Evolutionary conservation across 1,140 invertebrate genomes (phyloP), one percentile per base, ranked within the genome.

Genomic region (Philotrypesis tridentata): DNA sequence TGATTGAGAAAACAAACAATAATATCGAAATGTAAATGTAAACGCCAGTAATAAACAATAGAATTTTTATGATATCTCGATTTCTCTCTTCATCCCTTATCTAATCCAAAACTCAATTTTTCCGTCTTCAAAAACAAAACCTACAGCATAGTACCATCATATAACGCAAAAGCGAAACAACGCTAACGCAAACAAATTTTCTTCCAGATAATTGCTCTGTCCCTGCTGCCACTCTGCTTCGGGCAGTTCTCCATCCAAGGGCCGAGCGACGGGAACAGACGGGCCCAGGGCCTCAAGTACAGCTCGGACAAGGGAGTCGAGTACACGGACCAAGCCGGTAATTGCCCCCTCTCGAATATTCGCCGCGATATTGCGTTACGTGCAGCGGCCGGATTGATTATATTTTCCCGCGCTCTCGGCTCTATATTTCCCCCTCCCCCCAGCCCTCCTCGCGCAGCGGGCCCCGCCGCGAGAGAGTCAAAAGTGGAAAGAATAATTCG

Each of bases 161-260:
- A n/a, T n/a, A n/a, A n/a, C n/a, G n/a, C n/a, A n/a, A n/a, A n/a
- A n/a, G n/a, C n/a, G n/a, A n/a, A n/a, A n/a, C n/a, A n/a, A n/a
- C 6, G 0, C 48, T 55, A 55, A 55, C 17, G 1, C 37, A 29
- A 71, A 31, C 29, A 70, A 23, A 65, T 83, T 83, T 84, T 60
- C 84, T 84, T 84, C 21, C 79, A 91, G 89, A 72, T 89, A 84
- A 82, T 91, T 85, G 31, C 90, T 25, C 37, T 91, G 43, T 60
- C 75, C 21, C 78, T 86, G 37, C 76, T 91, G 61, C 89, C 90
- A 4, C 81, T 87, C 33, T 91, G 90, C 85, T 74, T 87, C 21
- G 91, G 88, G 21, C 89, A 92, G 85, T 92, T 91, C 78, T 87
- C 90, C 4, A 91, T 92, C 76, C 88, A 90, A 82, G 91, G 91